phyloP scores from a whole-genome alignment of 2,888 invertebrate genomes.

The Yponomeuta sedellus region DNA sequence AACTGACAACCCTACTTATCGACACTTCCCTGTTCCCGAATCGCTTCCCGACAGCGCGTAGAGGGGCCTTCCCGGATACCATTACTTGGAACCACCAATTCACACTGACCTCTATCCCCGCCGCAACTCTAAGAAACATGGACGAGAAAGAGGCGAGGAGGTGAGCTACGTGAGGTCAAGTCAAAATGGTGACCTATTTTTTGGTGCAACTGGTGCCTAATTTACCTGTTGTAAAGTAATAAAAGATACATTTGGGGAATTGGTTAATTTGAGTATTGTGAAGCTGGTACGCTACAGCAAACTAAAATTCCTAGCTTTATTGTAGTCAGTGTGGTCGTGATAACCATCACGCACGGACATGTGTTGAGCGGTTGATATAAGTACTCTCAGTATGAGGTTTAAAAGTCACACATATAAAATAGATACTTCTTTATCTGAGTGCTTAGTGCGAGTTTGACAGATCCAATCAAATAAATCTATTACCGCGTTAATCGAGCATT shows the following conservation, averaged over 20 bases:
- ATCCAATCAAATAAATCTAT: too few species aligned
- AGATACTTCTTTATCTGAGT: too few species aligned
- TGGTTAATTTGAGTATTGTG: neutral
- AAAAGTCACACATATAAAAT: too few species aligned
- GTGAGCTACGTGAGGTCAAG: neutral
- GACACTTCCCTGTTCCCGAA: slow-evolving; percentile 25
- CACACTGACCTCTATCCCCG: slow-evolving; percentile 8
- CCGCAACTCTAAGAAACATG: neutral
- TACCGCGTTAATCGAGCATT: too few species aligned
- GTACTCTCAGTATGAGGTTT: too few species aligned
- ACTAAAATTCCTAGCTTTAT: neutral
- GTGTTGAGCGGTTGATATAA: too few species aligned
- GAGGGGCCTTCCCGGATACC: slow-evolving; percentile 21
- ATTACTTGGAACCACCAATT: slow-evolving; percentile 18
- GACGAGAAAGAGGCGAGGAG: neutral
- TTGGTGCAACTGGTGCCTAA: slow-evolving; percentile 12
- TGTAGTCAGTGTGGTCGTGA: too few species aligned
- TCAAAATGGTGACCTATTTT: neutral
- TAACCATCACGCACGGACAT: too few species aligned
- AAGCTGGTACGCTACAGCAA: neutral
- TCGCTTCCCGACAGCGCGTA: slow-evolving; percentile 24
- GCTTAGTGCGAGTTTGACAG: too few species aligned
- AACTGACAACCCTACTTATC: neutral
- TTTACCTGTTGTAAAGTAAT: neutral
- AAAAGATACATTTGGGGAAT: neutral